Percentiles rank a stretch among this genome's conserved stretches.
Conservation (phyloP, 2,888 invertebrate genomes). For the Heliconius aoede region DNA sequence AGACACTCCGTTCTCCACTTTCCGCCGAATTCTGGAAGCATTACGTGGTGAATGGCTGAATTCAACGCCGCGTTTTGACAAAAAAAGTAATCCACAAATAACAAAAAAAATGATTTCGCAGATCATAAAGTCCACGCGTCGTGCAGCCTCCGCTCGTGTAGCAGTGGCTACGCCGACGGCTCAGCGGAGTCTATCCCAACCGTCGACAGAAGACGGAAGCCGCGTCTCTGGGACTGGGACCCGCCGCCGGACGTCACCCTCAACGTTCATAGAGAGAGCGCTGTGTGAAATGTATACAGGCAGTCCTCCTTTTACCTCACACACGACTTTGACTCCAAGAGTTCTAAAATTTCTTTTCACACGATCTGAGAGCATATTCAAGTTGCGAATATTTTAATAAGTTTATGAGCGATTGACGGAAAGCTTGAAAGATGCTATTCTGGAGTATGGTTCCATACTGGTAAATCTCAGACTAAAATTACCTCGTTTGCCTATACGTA, state of each 20-base stretch:
- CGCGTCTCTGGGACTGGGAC: conserved; percentile 68
- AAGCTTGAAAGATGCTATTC: no score
- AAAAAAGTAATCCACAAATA: not conserved
- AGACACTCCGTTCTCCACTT: not conserved
- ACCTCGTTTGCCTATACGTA: no score
- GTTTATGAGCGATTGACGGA: no score
- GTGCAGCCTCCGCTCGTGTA: conserved; percentile 74
- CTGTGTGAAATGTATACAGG: conserved; percentile 61
- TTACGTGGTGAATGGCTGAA: no score
- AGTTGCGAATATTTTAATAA: no score
- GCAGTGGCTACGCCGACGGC: conserved; percentile 73
- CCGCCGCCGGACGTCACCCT: conserved; percentile 76
- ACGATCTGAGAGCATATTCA: no score
- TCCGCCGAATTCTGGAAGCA: no score
- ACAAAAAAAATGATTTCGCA: conserved; percentile 48
- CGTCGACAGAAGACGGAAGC: conserved; percentile 64
- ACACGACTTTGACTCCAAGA: no score
- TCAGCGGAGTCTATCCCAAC: conserved; percentile 65
- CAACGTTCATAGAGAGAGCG: conserved; percentile 73
- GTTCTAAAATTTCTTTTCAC: no score
- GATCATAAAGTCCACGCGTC: conserved; percentile 74
- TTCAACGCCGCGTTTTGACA: no score
- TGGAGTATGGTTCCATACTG: no score
- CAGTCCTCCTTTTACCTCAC: not conserved
- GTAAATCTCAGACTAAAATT: no score